Conservation (phyloP, 2,113 vertebrate species). For the Phoenicopterus ruber region DNA sequence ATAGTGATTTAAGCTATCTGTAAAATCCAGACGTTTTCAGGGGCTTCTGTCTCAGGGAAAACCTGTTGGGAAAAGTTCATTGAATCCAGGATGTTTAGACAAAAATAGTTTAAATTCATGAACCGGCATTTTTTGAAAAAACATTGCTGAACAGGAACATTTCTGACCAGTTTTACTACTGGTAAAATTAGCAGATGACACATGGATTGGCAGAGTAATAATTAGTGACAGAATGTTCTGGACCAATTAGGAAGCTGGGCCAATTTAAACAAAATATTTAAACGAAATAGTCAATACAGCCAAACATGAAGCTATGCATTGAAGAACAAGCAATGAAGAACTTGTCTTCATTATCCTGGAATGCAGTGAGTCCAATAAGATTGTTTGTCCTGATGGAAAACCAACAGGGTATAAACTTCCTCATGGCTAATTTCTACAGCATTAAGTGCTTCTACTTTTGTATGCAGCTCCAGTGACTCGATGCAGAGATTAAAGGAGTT, state of each 20-base stretch:
- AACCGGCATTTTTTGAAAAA: background rate
- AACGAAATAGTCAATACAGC: background rate
- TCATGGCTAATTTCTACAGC: background rate
- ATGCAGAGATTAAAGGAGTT: background rate
- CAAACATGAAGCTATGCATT: background rate
- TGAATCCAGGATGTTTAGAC: background rate
- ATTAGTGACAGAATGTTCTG: background rate
- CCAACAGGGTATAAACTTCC: background rate
- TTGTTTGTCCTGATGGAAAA: background rate
- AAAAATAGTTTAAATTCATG: background rate
- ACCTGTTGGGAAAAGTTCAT: background rate
- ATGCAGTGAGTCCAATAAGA: background rate
- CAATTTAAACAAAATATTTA: background rate
- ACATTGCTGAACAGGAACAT: background rate
- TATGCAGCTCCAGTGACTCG: background rate
- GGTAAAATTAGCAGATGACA: background rate
- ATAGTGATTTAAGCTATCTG: background rate
- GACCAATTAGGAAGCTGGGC: background rate
- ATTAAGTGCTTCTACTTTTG: background rate
- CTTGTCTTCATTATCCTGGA: background rate
- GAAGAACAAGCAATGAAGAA: background rate
- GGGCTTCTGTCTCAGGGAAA: background rate
- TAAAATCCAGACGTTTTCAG: background rate
- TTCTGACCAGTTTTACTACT: background rate
- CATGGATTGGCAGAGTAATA: background rate